phyloP scores from a whole-genome alignment of 1,140 invertebrate species.

The Coenobita brevimanus region DNA sequence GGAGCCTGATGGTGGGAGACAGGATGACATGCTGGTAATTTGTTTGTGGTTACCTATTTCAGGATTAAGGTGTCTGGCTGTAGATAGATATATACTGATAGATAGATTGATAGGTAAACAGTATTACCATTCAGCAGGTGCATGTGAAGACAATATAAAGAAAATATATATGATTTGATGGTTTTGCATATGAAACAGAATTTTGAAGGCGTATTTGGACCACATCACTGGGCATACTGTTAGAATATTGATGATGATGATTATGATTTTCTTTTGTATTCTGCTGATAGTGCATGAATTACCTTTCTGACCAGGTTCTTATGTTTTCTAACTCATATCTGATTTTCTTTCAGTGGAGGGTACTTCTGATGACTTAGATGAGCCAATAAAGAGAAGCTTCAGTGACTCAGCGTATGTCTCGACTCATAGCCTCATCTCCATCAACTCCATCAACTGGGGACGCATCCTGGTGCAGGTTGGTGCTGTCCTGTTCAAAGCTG shows the following conservation, averaged over 20 bases:
- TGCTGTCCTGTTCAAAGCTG: too few species aligned
- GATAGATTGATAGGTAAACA: too few species aligned
- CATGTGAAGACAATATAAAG: too few species aligned
- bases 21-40: too few species aligned
- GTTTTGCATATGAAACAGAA: too few species aligned
- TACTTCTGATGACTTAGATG: slow-evolving; percentile 75
- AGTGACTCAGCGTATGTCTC: slow-evolving; percentile 71
- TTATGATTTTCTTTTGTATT: not conserved
- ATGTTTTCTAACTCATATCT: not conserved
- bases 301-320: not conserved
- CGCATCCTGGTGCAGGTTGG: slow-evolving; percentile 76
- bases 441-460: slow-evolving; percentile 77
- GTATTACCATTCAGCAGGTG: too few species aligned
- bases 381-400: slow-evolving; percentile 74
- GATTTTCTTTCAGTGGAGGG: slow-evolving; percentile 73
- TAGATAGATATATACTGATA: too few species aligned
- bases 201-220: too few species aligned
- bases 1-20: too few species aligned
- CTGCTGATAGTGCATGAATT: not conserved
- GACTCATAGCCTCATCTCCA: slow-evolving; percentile 72
- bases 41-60: too few species aligned
- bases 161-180: too few species aligned
- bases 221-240: not conserved
- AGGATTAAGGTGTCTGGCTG: too few species aligned
- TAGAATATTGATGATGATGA: not conserved